Percentiles rank a stretch among this genome's conserved stretches.
phyloP scores from a whole-genome alignment of 2,888 invertebrate genomes.

The Caenorhabditis angaria region DNA sequence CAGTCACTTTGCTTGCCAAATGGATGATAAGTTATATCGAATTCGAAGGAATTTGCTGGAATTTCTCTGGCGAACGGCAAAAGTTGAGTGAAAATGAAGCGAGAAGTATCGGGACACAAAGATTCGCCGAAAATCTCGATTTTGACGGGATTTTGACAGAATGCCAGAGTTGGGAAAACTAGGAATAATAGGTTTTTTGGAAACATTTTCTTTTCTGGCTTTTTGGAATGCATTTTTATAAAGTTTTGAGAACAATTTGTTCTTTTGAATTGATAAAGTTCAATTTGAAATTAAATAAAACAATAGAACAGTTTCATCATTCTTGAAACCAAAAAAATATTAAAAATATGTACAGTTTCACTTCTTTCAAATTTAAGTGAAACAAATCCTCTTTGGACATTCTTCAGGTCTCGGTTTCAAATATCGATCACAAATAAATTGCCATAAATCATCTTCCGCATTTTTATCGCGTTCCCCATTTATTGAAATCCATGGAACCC shows the following conservation, averaged over 20 bases:
- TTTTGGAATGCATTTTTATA: neutral
- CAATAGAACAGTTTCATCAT: neutral
- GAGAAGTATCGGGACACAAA: constrained; percentile 47
- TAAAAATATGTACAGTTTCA: neutral
- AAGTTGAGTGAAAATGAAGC: constrained; percentile 12
- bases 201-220: neutral
- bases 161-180: constrained; percentile 27
- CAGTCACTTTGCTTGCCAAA: too few species aligned
- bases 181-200: constrained; percentile 21
- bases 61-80: neutral
- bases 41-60: constrained; percentile 38
- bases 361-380: neutral
- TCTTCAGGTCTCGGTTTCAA: constrained; percentile 35
- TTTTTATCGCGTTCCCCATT: constrained; percentile 36
- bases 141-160: constrained; percentile 30
- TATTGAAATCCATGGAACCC: constrained; percentile 43
- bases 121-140: constrained; percentile 49
- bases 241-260: neutral
- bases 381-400: constrained; percentile 26
- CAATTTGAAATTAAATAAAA: too few species aligned
- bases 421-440: constrained; percentile 38
- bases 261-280: too few species aligned
- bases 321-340: neutral
- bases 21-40: constrained; percentile 51
- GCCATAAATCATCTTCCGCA: constrained; percentile 42